A percentile compares a stretch with the other conserved stretches of the same genome.
phyloP scores from a whole-genome alignment of 2,797 vertebrate species.

The Catostomus latipinnis region DNA sequence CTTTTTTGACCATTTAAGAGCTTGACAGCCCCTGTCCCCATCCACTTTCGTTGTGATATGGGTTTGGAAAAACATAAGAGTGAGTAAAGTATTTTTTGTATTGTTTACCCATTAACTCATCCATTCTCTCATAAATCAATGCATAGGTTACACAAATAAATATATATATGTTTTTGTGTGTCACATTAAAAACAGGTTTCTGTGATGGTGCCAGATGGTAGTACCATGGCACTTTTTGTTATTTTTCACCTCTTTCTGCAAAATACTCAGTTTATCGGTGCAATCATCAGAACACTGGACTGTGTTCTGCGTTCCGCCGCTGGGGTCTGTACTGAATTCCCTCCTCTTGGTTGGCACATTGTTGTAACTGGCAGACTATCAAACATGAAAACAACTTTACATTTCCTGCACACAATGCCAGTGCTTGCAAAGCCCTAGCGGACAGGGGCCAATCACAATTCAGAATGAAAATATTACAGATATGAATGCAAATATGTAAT shows the following conservation, averaged over 20 bases:
- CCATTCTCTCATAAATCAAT: no score
- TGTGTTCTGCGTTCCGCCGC: neutral
- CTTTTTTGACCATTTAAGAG: no score
- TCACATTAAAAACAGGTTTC: no score
- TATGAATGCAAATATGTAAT: neutral
- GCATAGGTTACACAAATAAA: no score
- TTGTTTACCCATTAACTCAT: no score
- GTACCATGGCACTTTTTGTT: neutral
- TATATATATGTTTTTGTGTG: no score
- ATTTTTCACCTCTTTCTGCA: conserved; percentile 65
- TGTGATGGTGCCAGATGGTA: no score
- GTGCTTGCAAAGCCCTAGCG: neutral
- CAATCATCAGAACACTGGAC: conserved; percentile 55
- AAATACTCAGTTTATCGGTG: conserved; percentile 34
- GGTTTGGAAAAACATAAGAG: no score
- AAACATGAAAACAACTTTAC: neutral
- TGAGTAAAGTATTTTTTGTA: no score
- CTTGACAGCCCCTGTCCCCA: no score
- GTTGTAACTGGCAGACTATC: conserved; percentile 60
- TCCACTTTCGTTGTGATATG: no score
- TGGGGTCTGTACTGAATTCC: conserved; percentile 51
- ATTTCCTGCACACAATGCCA: neutral
- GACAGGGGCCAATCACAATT: neutral
- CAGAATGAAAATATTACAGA: no score
- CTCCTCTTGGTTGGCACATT: conserved; percentile 75